Conservation (phyloP, 92 coral and sea anemone genomes). For the Anthopleura xanthogrammica region DNA sequence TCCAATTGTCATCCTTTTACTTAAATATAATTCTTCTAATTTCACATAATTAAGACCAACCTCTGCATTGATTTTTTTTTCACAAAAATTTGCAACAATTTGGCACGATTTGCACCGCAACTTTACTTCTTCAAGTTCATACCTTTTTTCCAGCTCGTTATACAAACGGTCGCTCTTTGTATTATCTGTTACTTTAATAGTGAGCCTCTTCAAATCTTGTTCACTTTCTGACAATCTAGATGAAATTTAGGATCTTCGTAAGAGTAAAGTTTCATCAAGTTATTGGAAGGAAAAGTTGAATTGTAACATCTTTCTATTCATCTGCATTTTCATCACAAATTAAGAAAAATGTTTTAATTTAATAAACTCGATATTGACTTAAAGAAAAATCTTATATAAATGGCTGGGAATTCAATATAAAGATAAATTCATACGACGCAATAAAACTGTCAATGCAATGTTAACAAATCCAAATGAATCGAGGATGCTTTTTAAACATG, state of each 20-base stretch:
- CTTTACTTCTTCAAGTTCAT: neutral
- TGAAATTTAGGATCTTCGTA: neutral
- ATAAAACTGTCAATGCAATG: neutral
- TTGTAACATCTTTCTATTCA: neutral
- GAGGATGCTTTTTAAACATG: neutral
- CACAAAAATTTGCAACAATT: neutral
- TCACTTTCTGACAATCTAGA: slow-evolving; percentile 46
- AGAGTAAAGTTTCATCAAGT: neutral
- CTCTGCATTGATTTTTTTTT: neutral
- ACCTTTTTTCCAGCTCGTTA: slow-evolving; percentile 47
- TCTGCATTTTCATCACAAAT: neutral
- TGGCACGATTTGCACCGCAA: neutral
- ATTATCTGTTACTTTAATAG: slow-evolving; percentile 33
- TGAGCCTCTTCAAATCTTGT: slow-evolving; percentile 35
- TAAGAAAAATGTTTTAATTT: neutral
- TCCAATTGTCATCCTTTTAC: neutral
- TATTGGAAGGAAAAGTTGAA: neutral
- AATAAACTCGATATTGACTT: slow-evolving; percentile 15
- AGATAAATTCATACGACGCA: neutral
- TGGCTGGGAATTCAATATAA: slow-evolving; percentile 8
- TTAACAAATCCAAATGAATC: neutral
- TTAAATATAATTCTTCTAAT: neutral
- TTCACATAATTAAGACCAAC: neutral
- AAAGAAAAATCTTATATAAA: slow-evolving; percentile 22
- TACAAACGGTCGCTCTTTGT: slow-evolving; percentile 36